Conservation (phyloP, 37 sponge, comb jelly and placozoan genomes). For the Chondrosia reniformis region DNA sequence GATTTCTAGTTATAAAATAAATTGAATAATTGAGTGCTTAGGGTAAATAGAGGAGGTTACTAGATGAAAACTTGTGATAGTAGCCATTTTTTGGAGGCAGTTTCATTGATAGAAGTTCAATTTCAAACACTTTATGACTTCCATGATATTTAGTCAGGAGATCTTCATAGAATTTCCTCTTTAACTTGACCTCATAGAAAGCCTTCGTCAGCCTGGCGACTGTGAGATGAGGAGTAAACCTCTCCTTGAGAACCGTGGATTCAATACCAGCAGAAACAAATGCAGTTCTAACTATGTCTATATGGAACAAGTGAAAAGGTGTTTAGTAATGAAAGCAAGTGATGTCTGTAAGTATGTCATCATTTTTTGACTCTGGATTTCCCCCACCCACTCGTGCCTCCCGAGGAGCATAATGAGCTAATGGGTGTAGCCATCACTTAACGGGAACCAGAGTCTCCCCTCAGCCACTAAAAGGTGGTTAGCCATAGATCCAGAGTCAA, state of each 20-base stretch:
- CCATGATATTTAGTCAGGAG: constrained; percentile 16
- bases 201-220: constrained; percentile 40
- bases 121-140: neutral
- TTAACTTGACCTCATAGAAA: neutral
- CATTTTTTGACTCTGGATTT: no score
- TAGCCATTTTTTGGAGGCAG: constrained; percentile 23
- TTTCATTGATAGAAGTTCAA: constrained; percentile 45
- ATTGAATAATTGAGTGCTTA: no score
- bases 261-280: constrained; percentile 21
- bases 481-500: no score
- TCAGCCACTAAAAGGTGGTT: no score
- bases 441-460: no score
- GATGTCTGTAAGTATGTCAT: no score
- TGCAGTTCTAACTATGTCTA: constrained; percentile 21
- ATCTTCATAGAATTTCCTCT: neutral
- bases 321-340: no score
- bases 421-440: no score
- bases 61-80: constrained; percentile 33
- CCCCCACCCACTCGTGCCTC: no score
- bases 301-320: neutral
- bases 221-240: constrained; percentile 51
- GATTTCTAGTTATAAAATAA: no score
- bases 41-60: no score
- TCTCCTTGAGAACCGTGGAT: constrained; percentile 3
- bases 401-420: no score